These are phyloP conservation scores for Melangyna quadrimaculata DNA, from an alignment of 2,888 invertebrate species.

Conservation along the genomic window DNA sequence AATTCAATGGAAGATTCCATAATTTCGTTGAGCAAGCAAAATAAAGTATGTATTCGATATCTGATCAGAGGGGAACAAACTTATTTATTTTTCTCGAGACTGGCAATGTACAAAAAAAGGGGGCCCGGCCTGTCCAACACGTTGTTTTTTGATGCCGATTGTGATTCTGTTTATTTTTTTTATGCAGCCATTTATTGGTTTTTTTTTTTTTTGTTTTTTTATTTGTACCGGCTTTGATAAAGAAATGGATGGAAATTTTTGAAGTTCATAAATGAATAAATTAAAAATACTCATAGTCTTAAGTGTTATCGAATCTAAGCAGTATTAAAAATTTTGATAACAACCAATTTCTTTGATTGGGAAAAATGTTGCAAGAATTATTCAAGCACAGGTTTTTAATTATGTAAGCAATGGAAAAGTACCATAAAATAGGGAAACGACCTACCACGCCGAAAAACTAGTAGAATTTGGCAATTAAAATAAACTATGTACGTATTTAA, in stretches of 20 bases:
- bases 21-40: neutral
- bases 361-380: no score
- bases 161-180: neutral
- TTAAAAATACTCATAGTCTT: neutral
- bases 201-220: neutral
- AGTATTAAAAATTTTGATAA: neutral
- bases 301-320: neutral
- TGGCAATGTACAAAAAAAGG: neutral
- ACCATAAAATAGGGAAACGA: no score
- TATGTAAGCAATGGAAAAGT: no score
- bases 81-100: neutral
- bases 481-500: no score
- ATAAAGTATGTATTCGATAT: neutral
- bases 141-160: neutral
- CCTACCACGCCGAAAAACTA: no score
- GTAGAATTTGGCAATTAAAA: no score
- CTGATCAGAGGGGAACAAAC: neutral
- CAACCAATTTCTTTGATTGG: no score
- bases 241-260: slow-evolving; percentile 1
- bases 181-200: neutral
- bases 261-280: neutral
- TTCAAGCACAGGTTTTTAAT: no score
- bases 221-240: neutral
- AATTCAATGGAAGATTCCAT: slow-evolving; percentile 20
- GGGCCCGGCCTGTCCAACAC: neutral